phyloP scores from a whole-genome alignment of 2,113 vertebrate species.

The Solea solea region DNA sequence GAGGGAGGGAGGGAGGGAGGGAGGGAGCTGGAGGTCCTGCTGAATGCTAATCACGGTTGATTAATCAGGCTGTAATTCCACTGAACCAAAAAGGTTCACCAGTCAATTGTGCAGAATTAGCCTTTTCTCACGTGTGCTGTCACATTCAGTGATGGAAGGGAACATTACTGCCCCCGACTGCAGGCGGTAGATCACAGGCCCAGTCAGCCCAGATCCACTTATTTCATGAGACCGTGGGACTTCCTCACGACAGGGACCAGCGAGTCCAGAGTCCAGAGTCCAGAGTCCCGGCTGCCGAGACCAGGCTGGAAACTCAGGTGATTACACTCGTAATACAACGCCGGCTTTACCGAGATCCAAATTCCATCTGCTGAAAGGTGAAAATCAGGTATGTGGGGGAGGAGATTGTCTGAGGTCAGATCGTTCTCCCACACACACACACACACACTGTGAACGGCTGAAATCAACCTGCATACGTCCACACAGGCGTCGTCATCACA shows the following conservation, averaged over 20 bases:
- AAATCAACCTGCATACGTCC: too few relatives aligned
- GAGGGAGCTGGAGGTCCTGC: constrained; percentile 67
- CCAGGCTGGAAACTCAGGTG: too few relatives aligned
- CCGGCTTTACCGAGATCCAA: too few relatives aligned
- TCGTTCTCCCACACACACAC: too few relatives aligned
- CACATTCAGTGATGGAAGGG: constrained; percentile 74
- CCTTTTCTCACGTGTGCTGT: constrained; percentile 82
- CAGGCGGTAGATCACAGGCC: constrained; percentile 45
- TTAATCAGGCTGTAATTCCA: constrained; percentile 89
- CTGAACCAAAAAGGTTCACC: constrained; percentile 88
- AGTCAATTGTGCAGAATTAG: constrained; percentile 89
- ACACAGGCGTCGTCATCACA: too few relatives aligned
- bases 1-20: too few relatives aligned
- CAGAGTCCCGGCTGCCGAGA: too few relatives aligned
- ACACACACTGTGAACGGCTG: too few relatives aligned
- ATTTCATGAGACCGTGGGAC: neutral
- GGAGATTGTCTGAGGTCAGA: too few relatives aligned
- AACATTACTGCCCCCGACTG: constrained; percentile 47
- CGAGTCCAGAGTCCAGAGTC: neutral
- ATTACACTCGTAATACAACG: too few relatives aligned
- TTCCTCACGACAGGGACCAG: neutral
- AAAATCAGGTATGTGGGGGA: too few relatives aligned
- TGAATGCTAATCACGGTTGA: constrained; percentile 88
- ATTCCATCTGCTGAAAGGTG: too few relatives aligned
- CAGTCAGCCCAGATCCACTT: constrained; percentile 26